Base-by-base conservation (phyloP, 2,113 vertebrate genomes). In the Poicephalus gulielmi region DNA sequence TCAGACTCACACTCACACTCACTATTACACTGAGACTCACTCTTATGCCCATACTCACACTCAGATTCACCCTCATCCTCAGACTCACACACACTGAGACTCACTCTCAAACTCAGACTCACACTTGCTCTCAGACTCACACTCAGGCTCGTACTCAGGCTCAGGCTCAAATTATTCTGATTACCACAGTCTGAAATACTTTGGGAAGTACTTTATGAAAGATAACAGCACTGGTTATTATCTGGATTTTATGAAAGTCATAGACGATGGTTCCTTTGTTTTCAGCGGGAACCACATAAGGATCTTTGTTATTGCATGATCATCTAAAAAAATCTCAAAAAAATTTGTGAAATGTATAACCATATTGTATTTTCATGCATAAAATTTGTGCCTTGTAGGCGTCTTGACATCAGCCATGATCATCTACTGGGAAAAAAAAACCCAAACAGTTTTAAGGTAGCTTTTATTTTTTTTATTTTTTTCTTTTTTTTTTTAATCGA, bases 391-490 rank as follows among this genome's bases (percentile, higher is more conserved):
- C 7, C 5, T 50, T 18, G 3, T 33, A 78, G 35, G 2, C 4
- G 1, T 8, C 19, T 57, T 82, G 9, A 35, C 7, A 60, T 33
- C 14, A 55, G 11, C 19, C 71, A 14, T 25, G 11, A 28, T 30
- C 9, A 24, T 17, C 15, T 62, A 30, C 19, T 37, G 11, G 27
- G 28, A 14, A 35, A 59, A 41, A 31, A 30, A n/a, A 37, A 53
- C 3, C 1, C 49, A n/a, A 39, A 1, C 2, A 24, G 0, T 79
- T 44, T 71, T 14, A 17, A 88, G 12, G 12, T 33, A 59, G 2
- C 2, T 73, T 88, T 82, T 83, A 20, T 4, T 19, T 11, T 55
- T 69, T 33, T 55, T 52, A n/a, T n/a, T n/a, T 13, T 55, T 11
- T 57, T 3, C 9, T 57, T n/a, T 3, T n/a, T 55, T 55, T 33